These are phyloP conservation scores for Paraescarpia echinospica DNA, from an alignment of 1,140 invertebrate species.

Conservation along the genomic window DNA sequence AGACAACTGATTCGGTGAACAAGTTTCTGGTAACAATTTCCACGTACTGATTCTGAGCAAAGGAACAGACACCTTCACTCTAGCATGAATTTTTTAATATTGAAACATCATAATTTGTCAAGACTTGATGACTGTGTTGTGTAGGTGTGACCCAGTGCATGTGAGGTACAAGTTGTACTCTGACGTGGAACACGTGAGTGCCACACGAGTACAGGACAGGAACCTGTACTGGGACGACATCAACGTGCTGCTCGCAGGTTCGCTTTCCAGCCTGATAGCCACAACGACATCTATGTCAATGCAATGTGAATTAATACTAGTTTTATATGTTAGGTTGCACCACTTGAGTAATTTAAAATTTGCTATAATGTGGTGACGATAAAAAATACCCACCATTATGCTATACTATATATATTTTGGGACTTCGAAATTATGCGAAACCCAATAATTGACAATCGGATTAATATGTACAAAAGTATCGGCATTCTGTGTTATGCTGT, in stretches of 20 bases:
- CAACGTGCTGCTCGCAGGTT: slow-evolving; percentile 52
- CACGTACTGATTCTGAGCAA: too few relatives aligned
- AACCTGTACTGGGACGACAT: slow-evolving; percentile 56
- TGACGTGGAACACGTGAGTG: slow-evolving; percentile 42
- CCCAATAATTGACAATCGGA: neutral
- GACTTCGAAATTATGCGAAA: too few relatives aligned
- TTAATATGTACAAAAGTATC: too few relatives aligned
- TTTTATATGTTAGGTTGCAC: too few relatives aligned
- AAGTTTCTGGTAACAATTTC: too few relatives aligned
- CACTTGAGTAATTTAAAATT: too few relatives aligned
- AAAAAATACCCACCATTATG: neutral
- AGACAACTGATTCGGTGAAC: too few relatives aligned
- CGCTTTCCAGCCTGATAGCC: neutral
- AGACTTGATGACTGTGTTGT: slow-evolving; percentile 28
- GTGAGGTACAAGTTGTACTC: slow-evolving; percentile 53
- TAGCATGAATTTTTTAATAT: neutral
- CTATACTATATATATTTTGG: too few relatives aligned
- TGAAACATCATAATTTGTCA: neutral
- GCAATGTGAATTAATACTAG: too few relatives aligned
- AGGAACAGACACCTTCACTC: too few relatives aligned
- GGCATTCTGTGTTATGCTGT: too few relatives aligned
- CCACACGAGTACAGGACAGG: slow-evolving; percentile 42
- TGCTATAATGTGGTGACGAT: neutral
- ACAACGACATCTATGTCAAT: too few relatives aligned
- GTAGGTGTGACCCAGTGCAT: slow-evolving; percentile 52